These are phyloP conservation scores for Rhynchophorus ferrugineus DNA, from an alignment of 1,140 invertebrate species.

Conservation along the genomic window DNA sequence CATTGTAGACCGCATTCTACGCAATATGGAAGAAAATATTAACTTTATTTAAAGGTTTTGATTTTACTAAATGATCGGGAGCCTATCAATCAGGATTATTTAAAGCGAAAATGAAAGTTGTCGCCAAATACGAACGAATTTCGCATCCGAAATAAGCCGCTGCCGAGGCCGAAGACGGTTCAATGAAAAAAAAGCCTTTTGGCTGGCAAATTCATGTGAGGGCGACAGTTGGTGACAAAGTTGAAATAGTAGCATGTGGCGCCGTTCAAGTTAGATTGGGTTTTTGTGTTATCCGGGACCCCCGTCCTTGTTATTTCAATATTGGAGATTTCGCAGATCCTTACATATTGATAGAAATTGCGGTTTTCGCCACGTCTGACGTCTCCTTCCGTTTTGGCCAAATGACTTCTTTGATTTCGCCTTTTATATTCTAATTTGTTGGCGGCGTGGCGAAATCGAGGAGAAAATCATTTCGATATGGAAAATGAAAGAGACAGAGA, in stretches of 20 bases:
- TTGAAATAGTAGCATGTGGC: constrained; percentile 32
- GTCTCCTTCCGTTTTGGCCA: constrained; percentile 13
- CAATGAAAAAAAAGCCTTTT: constrained; percentile 12
- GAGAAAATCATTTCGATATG: too few relatives aligned
- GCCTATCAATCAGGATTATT: too few relatives aligned
- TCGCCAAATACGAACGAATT: too few relatives aligned
- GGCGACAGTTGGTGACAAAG: constrained; percentile 25
- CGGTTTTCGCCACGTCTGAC: constrained; percentile 20
- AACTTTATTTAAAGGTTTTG: too few relatives aligned
- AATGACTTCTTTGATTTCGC: constrained; percentile 3
- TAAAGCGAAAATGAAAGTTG: too few relatives aligned
- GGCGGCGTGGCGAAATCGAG: too few relatives aligned
- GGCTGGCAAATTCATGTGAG: constrained; percentile 27
- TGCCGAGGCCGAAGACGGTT: too few relatives aligned
- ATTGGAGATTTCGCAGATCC: constrained; percentile 26
- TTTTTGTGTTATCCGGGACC: constrained; percentile 30
- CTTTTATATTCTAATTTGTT: constrained; percentile 7
- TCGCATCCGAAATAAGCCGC: too few relatives aligned
- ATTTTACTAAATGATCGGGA: too few relatives aligned
- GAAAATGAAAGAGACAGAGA: too few relatives aligned
- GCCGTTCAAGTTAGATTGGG: constrained; percentile 29
- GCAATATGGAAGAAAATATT: too few relatives aligned
- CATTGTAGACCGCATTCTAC: too few relatives aligned
- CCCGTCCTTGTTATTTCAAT: constrained; percentile 30
- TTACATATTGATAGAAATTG: constrained; percentile 31